Evolutionary conservation across 2,113 vertebrate genomes (phyloP).

Genomic region (Perca flavescens): DNA sequence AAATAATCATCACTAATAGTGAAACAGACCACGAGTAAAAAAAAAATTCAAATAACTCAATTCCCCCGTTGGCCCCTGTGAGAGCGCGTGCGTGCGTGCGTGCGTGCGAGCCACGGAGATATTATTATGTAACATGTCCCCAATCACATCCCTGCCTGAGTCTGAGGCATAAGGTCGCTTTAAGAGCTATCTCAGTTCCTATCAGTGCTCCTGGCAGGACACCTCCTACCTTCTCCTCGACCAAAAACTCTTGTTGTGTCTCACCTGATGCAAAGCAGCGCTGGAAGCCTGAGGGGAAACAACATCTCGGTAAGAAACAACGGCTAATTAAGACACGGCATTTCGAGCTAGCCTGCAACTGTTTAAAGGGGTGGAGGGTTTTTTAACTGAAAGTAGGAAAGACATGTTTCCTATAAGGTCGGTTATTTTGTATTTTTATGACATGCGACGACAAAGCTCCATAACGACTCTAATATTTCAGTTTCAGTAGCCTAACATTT

Average conservation of each 20-base stretch:
- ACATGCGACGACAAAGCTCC: slow-evolving; percentile 2
- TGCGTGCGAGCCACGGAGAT: slow-evolving; percentile 36
- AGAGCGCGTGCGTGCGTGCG: slow-evolving; percentile 25
- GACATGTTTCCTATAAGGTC: background rate
- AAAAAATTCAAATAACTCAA: slow-evolving; percentile 39
- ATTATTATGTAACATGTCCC: slow-evolving; percentile 76
- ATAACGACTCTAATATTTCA: background rate
- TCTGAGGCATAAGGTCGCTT: slow-evolving; percentile 64
- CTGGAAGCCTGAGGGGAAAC: slow-evolving; percentile 23
- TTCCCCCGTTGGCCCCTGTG: slow-evolving; percentile 12
- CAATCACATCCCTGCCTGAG: slow-evolving; percentile 67
- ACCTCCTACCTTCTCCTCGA: slow-evolving; percentile 57
- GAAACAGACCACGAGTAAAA: slow-evolving; percentile 19
- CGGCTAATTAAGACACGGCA: background rate
- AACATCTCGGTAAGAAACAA: slow-evolving; percentile 55
- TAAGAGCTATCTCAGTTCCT: slow-evolving; percentile 57
- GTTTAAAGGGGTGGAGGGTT: background rate
- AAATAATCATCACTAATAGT: background rate
- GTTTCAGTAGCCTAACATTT: background rate
- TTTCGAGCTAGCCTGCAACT: background rate
- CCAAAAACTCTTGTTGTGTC: slow-evolving; percentile 46
- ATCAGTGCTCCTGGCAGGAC: slow-evolving; percentile 46
- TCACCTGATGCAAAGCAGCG: slow-evolving; percentile 53
- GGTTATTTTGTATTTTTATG: background rate
- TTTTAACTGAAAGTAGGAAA: slow-evolving; percentile 14